Base-by-base conservation (phyloP, 2,113 vertebrate species). In the Choloepus hoffmanni region DNA sequence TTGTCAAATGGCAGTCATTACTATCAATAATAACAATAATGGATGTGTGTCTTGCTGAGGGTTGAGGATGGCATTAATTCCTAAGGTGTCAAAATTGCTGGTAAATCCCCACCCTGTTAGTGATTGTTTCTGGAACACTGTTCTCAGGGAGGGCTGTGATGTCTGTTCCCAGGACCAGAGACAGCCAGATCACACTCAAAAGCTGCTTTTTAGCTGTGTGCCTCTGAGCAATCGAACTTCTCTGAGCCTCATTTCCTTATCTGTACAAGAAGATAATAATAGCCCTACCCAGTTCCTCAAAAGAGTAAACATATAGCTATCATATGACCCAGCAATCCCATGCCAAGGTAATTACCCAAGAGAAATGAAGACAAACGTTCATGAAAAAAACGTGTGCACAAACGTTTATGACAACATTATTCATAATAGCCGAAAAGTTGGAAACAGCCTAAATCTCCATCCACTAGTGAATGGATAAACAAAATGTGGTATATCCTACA, bases 221-320 rank as follows among this genome's bases (percentile, higher is more conserved):
- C 16, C 23, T 89, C 76, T 83, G 63, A 95, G 45, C 16, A 18
- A 18, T 23, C 36, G 28, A 33, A 85, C 45, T 50, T 87, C 85
- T 76, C 4, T 13, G 33, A 30, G 33, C n/a, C 62, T 77, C 55
- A 50, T 88, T 95, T 94, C 74, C 77, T 94, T 85, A 55, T 65
- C 55, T 77, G 58, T 70, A 40, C 5, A 16, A 7, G 60, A 92
- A 50, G 48, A 28, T 89, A 93, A 81, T 36, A 95, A 90, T 53
- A 89, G 36, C 19, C 16, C 60, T 81, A 12, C 60, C 67, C 67
- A 85, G n/a, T 89, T 96, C 92, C 76, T 90, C 70, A 95, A 96
- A 92, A 92, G 65, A 5, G 81, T 92, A 95, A 65, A 79, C 40
- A 19, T 1, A 4, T 15, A 89, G 67, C 73, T 85, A 65, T 60